phyloP scores from a whole-genome alignment of 2,797 vertebrate species.

The Diplodus puntazzo region DNA sequence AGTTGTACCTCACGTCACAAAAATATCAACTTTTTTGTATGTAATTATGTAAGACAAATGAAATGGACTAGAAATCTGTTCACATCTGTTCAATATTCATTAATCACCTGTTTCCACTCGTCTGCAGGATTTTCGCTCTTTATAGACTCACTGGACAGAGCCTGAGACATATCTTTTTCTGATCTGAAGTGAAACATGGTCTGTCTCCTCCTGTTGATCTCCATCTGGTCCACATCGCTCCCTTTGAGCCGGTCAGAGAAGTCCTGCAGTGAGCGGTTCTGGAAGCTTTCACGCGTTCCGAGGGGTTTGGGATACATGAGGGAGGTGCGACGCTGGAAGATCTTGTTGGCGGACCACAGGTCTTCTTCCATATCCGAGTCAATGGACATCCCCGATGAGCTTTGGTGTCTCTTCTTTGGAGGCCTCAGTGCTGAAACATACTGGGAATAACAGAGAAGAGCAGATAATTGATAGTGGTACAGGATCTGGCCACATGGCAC shows the following conservation, averaged over 20 bases:
- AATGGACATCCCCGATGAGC: constrained; percentile 47
- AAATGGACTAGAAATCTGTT: not conserved
- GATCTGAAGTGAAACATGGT: constrained; percentile 36
- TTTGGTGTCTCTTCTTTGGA: constrained; percentile 80
- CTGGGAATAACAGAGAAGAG: constrained; percentile 72
- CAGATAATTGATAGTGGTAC: not conserved
- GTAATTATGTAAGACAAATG: too few species aligned
- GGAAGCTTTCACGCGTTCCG: constrained; percentile 59
- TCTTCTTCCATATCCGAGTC: constrained; percentile 75
- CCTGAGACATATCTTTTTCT: constrained; percentile 12
- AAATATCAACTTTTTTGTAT: too few species aligned
- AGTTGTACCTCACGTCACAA: too few species aligned
- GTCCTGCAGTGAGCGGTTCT: constrained; percentile 81
- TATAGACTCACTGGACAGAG: constrained; percentile 40
- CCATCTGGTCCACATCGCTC: constrained; percentile 79
- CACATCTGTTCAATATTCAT: not conserved
- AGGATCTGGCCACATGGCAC: too few species aligned
- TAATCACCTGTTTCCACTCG: constrained; percentile 91
- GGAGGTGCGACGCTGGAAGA: constrained; percentile 69
- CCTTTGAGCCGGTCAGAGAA: constrained; percentile 79
- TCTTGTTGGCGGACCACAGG: constrained; percentile 47
- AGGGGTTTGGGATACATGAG: constrained; percentile 65
- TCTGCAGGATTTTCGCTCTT: constrained; percentile 60
- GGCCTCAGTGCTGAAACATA: constrained; percentile 90
- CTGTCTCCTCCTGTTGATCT: constrained; percentile 70